phyloP scores from a whole-genome alignment of 92 coral and sea anemone species.

The Desmophyllum pertusum region DNA sequence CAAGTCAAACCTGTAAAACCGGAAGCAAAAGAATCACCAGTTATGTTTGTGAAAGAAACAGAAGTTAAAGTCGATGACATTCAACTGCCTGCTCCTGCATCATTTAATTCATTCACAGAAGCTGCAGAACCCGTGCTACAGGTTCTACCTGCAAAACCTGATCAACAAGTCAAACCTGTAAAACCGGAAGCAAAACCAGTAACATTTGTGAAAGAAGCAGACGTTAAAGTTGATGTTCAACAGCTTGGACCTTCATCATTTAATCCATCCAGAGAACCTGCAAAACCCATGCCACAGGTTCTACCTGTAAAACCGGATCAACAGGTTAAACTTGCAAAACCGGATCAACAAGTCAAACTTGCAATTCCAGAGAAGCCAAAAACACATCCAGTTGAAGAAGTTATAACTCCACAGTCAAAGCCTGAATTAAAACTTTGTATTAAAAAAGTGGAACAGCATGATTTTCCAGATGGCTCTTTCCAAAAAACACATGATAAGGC shows the following conservation, averaged over 20 bases:
- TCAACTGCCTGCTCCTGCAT: background rate
- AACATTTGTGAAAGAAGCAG: background rate
- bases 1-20: slow-evolving; percentile 16
- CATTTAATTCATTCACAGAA: background rate
- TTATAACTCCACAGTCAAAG: background rate
- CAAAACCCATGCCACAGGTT: background rate
- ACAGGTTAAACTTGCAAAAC: background rate
- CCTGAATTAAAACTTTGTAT: background rate
- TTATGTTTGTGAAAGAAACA: background rate
- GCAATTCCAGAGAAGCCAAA: background rate
- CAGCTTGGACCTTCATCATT: background rate
- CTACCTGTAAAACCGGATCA: background rate
- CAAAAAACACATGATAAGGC: background rate
- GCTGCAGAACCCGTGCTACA: background rate
- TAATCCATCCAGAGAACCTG: background rate
- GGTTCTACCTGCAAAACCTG: background rate
- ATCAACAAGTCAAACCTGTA: background rate
- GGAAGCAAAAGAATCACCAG: slow-evolving; percentile 1
- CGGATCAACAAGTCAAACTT: background rate
- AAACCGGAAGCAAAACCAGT: slow-evolving; percentile 6
- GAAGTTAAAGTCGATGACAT: slow-evolving; percentile 9
- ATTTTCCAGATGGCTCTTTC: background rate
- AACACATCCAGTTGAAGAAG: background rate
- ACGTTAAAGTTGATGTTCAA: slow-evolving; percentile 4
- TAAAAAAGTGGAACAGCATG: background rate